Evolutionary conservation across 2,113 vertebrate species (phyloP).

Genomic region (Saccopteryx bilineata): DNA sequence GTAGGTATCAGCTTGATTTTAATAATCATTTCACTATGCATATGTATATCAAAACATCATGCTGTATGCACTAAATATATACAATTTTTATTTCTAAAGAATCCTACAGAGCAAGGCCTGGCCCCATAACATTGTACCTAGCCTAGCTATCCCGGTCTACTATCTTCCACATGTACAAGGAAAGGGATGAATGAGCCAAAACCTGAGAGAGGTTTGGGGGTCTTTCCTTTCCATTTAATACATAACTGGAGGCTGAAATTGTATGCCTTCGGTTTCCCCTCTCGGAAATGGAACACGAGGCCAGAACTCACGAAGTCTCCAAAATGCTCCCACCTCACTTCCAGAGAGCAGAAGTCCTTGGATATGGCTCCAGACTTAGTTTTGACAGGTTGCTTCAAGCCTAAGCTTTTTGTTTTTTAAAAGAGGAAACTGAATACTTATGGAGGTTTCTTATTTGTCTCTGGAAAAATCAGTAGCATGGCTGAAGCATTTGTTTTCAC

Average conservation of each 20-base stretch:
- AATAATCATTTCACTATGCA: neutral
- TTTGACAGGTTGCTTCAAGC: neutral
- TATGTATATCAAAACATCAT: neutral
- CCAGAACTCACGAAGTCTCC: neutral
- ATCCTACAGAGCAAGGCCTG: neutral
- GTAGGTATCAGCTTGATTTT: neutral
- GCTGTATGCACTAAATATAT: neutral
- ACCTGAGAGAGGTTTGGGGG: neutral
- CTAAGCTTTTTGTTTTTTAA: neutral
- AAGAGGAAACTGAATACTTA: neutral
- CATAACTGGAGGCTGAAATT: neutral
- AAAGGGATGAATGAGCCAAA: neutral
- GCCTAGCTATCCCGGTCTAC: neutral
- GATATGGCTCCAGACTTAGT: neutral
- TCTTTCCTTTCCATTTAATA: slow-evolving; percentile 2
- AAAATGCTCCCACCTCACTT: neutral
- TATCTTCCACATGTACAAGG: neutral
- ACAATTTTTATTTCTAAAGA: neutral
- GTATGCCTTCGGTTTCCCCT: neutral
- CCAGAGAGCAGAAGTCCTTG: neutral
- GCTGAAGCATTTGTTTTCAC: neutral
- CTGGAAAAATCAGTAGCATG: neutral
- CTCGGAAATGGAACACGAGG: neutral
- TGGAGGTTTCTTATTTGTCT: neutral
- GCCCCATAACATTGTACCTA: neutral